Evolutionary conservation across 2,888 invertebrate genomes (phyloP), one percentile per base, ranked within the genome.

Genomic region (Polydrusus cervinus): DNA sequence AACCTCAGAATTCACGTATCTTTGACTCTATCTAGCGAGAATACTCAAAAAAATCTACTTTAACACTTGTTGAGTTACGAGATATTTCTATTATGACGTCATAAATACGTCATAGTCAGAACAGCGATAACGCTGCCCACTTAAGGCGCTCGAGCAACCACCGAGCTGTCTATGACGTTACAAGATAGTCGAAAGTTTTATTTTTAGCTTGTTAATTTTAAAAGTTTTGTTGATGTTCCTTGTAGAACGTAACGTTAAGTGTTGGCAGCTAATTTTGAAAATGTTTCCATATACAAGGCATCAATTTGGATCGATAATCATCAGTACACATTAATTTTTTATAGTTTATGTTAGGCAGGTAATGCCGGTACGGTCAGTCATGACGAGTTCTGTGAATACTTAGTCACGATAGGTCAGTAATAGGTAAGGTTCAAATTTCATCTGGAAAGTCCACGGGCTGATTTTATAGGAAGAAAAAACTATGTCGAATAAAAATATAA

Each of bases 121-220:
- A 11, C 18, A 3, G 25, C 57, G 34, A 16, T 57, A 14, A 3
- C 34, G 30, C 45, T 64, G 64, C 34, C 64, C 64, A 47, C 47
- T 64, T 64, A 49, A 49, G 64, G 64, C 47, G 47, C 49, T 64
- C 18, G 20, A 25, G 9, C 13, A 20, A 64, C 64, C 47, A 47
- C 64, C 38, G 57, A 60, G 40, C 38, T 8, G 14, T 16, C 40
- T 49, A 40, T 72, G 66, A 72, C 49, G 66, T 67, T 60, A 72
- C 66, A 66, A 57, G 25, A 62, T 67, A 73, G 0, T 60, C n/a
- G 8, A 18, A 38, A 38, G 18, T 38, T 0, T 60, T 60, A 60
- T 60, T 60, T 60, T 60, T 60, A 60, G 57, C 38, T 16, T 16
- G 38, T 60, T 38, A 38, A 38, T 38, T 57, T 38, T 34, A 34